These are phyloP conservation scores for Salarias fasciatus DNA, from an alignment of 2,797 vertebrate species.

Conservation along the genomic window DNA sequence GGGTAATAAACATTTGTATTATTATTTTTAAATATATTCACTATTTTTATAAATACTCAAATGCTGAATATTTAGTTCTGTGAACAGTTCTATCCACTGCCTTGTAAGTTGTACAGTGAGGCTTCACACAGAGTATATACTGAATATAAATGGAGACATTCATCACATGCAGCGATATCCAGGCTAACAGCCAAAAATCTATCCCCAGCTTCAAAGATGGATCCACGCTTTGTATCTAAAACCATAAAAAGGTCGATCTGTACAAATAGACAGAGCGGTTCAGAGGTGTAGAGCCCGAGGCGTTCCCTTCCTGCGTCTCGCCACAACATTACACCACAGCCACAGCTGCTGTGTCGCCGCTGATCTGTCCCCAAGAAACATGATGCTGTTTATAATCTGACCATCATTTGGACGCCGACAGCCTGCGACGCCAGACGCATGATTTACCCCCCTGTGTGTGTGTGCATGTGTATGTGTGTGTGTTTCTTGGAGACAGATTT, in stretches of 20 bases:
- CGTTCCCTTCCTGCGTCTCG: conserved; percentile 51
- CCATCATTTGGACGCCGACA: conserved; percentile 75
- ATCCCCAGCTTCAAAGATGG: not conserved
- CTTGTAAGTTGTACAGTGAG: conserved; percentile 16
- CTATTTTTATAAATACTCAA: too few species aligned
- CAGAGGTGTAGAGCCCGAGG: conserved; percentile 48
- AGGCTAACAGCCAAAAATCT: conserved; percentile 19
- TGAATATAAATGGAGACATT: conserved; percentile 30
- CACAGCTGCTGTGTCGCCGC: conserved; percentile 74
- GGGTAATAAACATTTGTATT: too few species aligned
- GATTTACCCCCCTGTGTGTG: conserved; percentile 71
- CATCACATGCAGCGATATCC: not conserved
- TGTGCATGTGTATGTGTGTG: conserved; percentile 31
- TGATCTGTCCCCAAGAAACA: conserved; percentile 72
- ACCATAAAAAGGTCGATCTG: conserved; percentile 26
- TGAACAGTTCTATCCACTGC: not conserved
- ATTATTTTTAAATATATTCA: too few species aligned
- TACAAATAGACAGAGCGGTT: conserved; percentile 20
- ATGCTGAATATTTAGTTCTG: not conserved
- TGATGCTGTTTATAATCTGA: conserved; percentile 69
- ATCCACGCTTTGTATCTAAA: conserved; percentile 26
- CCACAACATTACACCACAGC: conserved; percentile 74
- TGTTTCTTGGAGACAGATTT: conserved; percentile 69
- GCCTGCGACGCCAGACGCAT: conserved; percentile 71
- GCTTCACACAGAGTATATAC: conserved; percentile 1